phyloP scores from a whole-genome alignment of 2,113 vertebrate species.

The Empidonax traillii region DNA sequence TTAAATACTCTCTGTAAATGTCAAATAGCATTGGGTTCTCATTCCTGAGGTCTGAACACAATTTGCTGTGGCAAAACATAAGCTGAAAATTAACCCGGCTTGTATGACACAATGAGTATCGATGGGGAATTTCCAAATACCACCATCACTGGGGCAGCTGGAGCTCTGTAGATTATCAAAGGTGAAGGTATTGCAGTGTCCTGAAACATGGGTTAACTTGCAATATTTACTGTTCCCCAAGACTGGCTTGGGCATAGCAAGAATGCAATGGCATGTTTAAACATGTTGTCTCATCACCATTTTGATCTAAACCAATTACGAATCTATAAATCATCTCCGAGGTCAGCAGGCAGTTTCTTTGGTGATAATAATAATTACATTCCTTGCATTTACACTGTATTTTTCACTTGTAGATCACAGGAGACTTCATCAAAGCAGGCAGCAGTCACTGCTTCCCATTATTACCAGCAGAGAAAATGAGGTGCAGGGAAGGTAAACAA shows the following conservation, averaged over 20 bases:
- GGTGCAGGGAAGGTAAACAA: background rate
- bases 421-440: constrained; percentile 35
- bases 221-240: background rate
- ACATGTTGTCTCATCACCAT: background rate
- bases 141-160: background rate
- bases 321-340: constrained; percentile 28
- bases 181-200: background rate
- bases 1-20: background rate
- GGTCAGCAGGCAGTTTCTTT: constrained; percentile 4
- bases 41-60: background rate
- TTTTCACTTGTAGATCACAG: constrained; percentile 36
- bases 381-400: background rate
- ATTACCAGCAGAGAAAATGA: constrained; percentile 7
- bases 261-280: background rate
- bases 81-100: background rate
- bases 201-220: background rate
- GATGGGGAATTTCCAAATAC: constrained; percentile 1
- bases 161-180: background rate
- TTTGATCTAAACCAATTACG: background rate
- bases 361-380: constrained; percentile 46
- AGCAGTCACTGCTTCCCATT: constrained; percentile 1
- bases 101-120: background rate
- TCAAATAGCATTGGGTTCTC: background rate
- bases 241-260: background rate
- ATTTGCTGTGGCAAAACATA: background rate